Evolutionary conservation across 1,140 invertebrate species (phyloP).

Genomic region (Sesamia nonagrioides): DNA sequence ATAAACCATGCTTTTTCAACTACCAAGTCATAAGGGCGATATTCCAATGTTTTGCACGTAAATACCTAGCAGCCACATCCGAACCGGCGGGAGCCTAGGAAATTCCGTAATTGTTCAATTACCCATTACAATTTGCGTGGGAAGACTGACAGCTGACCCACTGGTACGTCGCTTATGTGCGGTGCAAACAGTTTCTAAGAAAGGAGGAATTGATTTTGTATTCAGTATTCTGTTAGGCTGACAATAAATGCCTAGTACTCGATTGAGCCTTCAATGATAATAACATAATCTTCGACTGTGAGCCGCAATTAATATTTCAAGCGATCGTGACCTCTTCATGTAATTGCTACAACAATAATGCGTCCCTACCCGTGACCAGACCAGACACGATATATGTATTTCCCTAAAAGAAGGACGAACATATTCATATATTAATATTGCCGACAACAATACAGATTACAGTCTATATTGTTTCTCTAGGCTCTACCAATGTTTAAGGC

Average conservation of each 20-base stretch:
- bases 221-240: neutral
- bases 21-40: neutral
- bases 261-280: no score
- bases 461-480: slow-evolving; percentile 70
- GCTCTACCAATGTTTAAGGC: slow-evolving; percentile 65
- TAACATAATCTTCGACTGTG: neutral
- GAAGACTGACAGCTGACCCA: slow-evolving; percentile 34
- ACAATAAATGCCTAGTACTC: no score
- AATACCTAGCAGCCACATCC: slow-evolving; percentile 10
- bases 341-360: slow-evolving; percentile 43
- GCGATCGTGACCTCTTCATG: neutral
- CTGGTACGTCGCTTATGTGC: neutral
- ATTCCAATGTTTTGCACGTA: slow-evolving; percentile 25
- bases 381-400: slow-evolving; percentile 60
- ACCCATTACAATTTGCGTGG: slow-evolving; percentile 34
- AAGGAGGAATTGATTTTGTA: slow-evolving; percentile 20
- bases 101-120: slow-evolving; percentile 24
- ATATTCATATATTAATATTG: slow-evolving; percentile 66
- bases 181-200: slow-evolving; percentile 5
- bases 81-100: slow-evolving; percentile 19
- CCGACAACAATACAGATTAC: slow-evolving; percentile 66
- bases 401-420: slow-evolving; percentile 50
- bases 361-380: neutral
- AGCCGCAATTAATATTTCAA: neutral
- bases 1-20: neutral